A percentile compares a stretch with the other conserved stretches of the same genome.
Conservation (phyloP, 1,140 invertebrate species). For the Sarcophaga peregrina region DNA sequence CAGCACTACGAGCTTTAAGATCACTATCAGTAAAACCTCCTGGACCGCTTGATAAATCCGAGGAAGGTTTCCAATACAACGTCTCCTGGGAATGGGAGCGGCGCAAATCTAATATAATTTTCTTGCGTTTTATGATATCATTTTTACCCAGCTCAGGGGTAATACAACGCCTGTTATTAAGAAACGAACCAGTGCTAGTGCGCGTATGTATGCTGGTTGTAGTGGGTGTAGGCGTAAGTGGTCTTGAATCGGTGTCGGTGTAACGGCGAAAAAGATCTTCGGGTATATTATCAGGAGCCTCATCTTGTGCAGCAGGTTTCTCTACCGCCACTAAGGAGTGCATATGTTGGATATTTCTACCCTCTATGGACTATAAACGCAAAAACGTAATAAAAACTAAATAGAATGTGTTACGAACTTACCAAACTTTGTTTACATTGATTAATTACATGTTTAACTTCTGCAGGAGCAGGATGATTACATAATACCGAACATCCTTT, state of each 20-base stretch:
- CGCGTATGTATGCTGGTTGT: slow-evolving; percentile 72
- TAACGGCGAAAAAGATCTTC: slow-evolving; percentile 76
- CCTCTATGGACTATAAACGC: slow-evolving; percentile 39
- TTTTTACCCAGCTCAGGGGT: slow-evolving; percentile 68
- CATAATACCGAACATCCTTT: slow-evolving; percentile 82
- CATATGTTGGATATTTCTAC: slow-evolving; percentile 48
- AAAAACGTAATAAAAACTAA: neutral
- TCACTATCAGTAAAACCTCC: slow-evolving; percentile 49
- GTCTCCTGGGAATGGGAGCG: slow-evolving; percentile 64
- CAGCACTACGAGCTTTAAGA: slow-evolving; percentile 59
- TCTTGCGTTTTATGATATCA: slow-evolving; percentile 62
- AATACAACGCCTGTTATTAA: slow-evolving; percentile 67
- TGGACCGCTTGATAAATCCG: slow-evolving; percentile 59
- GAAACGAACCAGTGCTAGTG: slow-evolving; percentile 61
- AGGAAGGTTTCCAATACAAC: slow-evolving; percentile 64
- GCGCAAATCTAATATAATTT: slow-evolving; percentile 62
- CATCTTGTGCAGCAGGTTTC: slow-evolving; percentile 2
- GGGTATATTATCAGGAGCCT: slow-evolving; percentile 67
- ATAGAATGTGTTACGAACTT: slow-evolving; percentile 50
- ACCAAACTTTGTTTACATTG: slow-evolving; percentile 79
- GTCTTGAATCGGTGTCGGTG: slow-evolving; percentile 82
- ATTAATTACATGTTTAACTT: slow-evolving; percentile 78
- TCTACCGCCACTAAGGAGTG: slow-evolving; percentile 13
- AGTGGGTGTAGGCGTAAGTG: slow-evolving; percentile 79
- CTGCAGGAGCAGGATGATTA: slow-evolving; percentile 82